Base-by-base conservation (phyloP, 2,888 invertebrate species). In the Dorcus hopei region DNA sequence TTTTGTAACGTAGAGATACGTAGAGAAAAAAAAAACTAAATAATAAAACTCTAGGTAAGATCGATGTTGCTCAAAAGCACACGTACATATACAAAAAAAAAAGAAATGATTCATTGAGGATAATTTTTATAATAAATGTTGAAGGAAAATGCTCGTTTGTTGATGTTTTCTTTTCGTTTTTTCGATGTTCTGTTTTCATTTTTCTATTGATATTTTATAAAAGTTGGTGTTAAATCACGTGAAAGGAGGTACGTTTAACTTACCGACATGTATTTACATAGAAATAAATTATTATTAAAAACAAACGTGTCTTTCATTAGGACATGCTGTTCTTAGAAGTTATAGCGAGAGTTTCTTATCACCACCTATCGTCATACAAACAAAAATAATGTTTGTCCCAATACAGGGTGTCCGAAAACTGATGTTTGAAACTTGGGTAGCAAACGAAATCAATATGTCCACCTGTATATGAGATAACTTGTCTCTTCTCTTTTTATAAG, bases 191-290 rank as follows among this genome's bases (percentile, higher is more conserved):
- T 33, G 26, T 61, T 64, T 61, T 60, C 55, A 57, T 60, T 64
- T 61, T 52, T 59, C 58, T 59, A 58, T 55, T 61, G 58, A 62
- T 64, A 63, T 64, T 59, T 54, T 59, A 62, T 61, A 54, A 59
- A 63, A 59, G 64, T 63, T 64, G 62, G 63, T 63, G 63, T 66
- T 66, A 57, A 54, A 61, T 52, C 38, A 58, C 57, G 57, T 59
- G 57, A 59, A 58, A 65, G 59, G 55, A 58, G 56, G 49, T 61
- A 66, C 52, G 49, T 56, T 56, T 63, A 63, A 65, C 61, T 61
- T 61, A 59, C 62, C 58, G 59, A 64, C 52, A 63, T 66, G 64
- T 64, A 66, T 62, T 66, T 62, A 63, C 61, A 65, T 64, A 64
- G 62, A 65, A 65, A 62, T 59, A 59, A 59, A 59, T 38, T 49